These are phyloP conservation scores for Heterotilapia buettikoferi DNA, from an alignment of 2,113 vertebrate species.

Conservation along the genomic window DNA sequence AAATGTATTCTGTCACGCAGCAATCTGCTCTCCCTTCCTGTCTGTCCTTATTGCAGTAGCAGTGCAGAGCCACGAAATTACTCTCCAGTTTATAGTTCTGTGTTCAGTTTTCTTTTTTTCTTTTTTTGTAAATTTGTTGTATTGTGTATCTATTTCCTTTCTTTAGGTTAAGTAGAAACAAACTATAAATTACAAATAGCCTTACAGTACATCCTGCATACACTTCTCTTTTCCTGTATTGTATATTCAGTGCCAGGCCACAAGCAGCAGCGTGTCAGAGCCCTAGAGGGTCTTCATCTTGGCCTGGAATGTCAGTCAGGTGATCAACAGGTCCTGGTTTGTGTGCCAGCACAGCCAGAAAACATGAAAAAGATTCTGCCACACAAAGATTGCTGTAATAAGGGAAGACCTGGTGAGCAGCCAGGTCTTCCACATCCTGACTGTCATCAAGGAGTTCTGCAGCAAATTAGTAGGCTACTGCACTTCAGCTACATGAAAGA, in stretches of 20 bases:
- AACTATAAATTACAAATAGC: not conserved
- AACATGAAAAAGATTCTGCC: not conserved
- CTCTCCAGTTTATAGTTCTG: not conserved
- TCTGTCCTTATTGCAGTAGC: not conserved
- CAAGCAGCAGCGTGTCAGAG: conserved; percentile 15
- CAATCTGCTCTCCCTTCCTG: conserved; percentile 52
- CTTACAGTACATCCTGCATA: not conserved
- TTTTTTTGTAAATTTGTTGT: not conserved
- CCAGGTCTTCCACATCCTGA: not conserved
- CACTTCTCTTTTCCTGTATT: not conserved
- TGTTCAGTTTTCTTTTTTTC: not conserved
- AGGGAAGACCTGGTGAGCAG: not conserved
- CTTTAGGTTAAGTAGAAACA: not conserved
- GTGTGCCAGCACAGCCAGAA: not conserved
- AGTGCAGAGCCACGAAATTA: not conserved
- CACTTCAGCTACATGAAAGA: not conserved
- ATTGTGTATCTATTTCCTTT: not conserved
- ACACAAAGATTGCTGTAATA: not conserved
- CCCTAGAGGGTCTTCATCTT: conserved; percentile 1
- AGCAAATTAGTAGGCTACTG: not conserved
- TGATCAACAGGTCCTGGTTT: not conserved
- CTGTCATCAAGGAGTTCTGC: not conserved
- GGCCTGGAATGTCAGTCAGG: not conserved
- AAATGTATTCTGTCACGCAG: conserved; percentile 67
- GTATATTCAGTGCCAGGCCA: not conserved